Evolutionary conservation across 2,797 vertebrate species (phyloP), one percentile per base, ranked within the genome.

Genomic region (Cirrhinus molitorella): DNA sequence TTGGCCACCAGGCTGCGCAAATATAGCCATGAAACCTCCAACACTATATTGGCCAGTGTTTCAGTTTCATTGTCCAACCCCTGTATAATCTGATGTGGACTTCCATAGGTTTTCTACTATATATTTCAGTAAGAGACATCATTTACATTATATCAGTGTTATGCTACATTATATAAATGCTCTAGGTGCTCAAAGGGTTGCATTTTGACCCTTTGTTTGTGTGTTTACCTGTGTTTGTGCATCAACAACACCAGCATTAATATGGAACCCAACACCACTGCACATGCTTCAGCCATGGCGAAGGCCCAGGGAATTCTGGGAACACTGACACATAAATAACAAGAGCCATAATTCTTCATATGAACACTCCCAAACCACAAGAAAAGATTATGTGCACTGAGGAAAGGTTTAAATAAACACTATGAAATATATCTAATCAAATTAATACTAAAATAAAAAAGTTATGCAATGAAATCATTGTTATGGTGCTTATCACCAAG

Each of bases 271-370:
- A 99, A 94, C 92, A 98, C 94, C 89, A 98, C 90, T 0, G 96
- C 98, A 88, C 98, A 99, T 47, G 97, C 97, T 93, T 99, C 97
- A 61, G 98, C 97, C 97, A 98, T 98, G 80, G 97, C 95, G 92
- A 99, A 99, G 81, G 98, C 98, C 97, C 98, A 99, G 0, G 97
- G 98, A 88, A 99, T 99, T 93, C 97, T 96, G 71, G 98, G 98
- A 87, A 99, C 97, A 0, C 97, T 99, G 89, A 59, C 14, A 83
- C 40, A 75, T 73, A 88, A 80, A 31, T 79, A 73, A 89, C 85
- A 89, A 84, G 90, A 78, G 87, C 37, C 10, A 90, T 65, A 40
- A 25, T 53, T 53, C 10, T 51, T 13, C 10, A 34, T 53, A 19
- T 55, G 57, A 65, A 5, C 5, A 34, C 9, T 55, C 12, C 40